Conservation (phyloP, 2,797 vertebrate genomes). For the Bryconaethiops microstoma region DNA sequence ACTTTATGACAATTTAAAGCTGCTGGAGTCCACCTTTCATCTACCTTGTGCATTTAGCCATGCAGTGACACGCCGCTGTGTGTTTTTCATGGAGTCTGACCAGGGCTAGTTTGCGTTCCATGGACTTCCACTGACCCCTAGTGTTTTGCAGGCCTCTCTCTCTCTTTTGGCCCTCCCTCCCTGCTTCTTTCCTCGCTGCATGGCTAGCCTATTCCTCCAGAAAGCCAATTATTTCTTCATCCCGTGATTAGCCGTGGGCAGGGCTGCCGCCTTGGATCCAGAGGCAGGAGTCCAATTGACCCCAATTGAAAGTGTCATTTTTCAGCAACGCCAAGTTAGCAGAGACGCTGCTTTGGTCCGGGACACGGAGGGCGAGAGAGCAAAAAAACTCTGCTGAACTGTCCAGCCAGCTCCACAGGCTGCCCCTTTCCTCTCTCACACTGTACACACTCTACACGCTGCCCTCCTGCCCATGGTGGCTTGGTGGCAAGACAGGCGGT, state of each 20-base stretch:
- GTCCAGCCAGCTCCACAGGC: conserved; percentile 54
- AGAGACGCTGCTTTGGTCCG: conserved; percentile 61
- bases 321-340: conserved; percentile 69
- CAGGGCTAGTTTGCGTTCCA: conserved; percentile 61
- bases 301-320: conserved; percentile 83
- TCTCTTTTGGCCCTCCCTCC: background rate
- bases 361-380: conserved; percentile 56
- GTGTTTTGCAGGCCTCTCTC: conserved; percentile 64
- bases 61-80: conserved; percentile 44
- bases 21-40: background rate
- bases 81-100: conserved; percentile 51
- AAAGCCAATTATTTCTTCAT: conserved; percentile 74
- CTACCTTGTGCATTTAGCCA: conserved; percentile 35
- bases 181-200: conserved; percentile 52
- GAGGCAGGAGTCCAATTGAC: conserved; percentile 79
- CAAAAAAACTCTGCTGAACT: conserved; percentile 51
- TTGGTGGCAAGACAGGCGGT: conserved; percentile 60
- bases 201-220: conserved; percentile 54
- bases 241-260: conserved; percentile 74
- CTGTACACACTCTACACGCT: conserved; percentile 35
- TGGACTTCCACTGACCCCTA: conserved; percentile 80
- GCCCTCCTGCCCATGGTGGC: conserved; percentile 49
- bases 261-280: conserved; percentile 72
- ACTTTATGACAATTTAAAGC: background rate
- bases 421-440: conserved; percentile 56